Conservation (phyloP, 2,888 invertebrate genomes). For the Lepidonotus clava region DNA sequence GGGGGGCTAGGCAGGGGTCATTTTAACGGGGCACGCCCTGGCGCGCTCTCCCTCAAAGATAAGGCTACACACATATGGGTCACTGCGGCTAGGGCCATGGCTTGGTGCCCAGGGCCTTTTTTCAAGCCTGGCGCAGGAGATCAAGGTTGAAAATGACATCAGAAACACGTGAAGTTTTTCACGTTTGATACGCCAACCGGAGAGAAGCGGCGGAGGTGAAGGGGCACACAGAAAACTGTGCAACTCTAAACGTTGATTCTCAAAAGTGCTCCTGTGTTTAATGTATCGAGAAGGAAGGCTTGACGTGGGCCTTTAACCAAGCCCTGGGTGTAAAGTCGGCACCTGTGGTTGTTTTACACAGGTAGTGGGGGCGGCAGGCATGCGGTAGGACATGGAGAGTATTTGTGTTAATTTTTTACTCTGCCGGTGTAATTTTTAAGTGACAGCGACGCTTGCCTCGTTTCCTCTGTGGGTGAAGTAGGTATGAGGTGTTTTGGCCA, state of each 20-base stretch:
- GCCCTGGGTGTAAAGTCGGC: not conserved
- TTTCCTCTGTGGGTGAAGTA: not conserved
- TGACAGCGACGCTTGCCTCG: not conserved
- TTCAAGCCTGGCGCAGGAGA: not conserved
- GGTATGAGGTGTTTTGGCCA: not conserved
- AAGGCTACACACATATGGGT: not conserved
- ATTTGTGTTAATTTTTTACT: no score
- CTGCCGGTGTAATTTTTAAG: constrained; percentile 15
- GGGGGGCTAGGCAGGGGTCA: not conserved
- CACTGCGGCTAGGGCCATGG: not conserved
- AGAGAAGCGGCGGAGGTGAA: no score
- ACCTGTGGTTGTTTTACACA: not conserved
- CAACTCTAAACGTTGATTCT: no score
- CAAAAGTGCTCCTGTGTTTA: no score
- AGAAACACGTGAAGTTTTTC: constrained; percentile 7
- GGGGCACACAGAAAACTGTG: no score
- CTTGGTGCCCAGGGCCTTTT: not conserved
- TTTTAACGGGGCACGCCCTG: not conserved
- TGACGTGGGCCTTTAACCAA: not conserved
- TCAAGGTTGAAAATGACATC: constrained; percentile 41
- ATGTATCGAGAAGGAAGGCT: no score
- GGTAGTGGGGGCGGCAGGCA: no score
- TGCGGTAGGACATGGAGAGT: no score
- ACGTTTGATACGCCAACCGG: constrained; percentile 14
- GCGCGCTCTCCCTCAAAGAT: not conserved